Conservation (phyloP, 2,797 vertebrate species). For the Trichosurus vulpecula region DNA sequence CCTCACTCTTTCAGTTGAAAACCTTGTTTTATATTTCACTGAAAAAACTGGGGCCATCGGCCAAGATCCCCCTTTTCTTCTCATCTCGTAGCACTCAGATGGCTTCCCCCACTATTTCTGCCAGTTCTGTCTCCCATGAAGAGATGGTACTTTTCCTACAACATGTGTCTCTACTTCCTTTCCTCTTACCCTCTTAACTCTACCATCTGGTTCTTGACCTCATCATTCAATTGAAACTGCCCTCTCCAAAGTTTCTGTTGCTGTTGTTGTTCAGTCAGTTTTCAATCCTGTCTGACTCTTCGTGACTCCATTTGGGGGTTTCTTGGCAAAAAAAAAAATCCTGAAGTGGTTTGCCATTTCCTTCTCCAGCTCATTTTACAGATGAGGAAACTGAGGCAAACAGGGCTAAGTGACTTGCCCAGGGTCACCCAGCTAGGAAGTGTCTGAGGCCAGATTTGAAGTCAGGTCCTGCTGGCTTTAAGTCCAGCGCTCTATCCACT, state of each 20-base stretch:
- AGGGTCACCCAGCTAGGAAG: not conserved
- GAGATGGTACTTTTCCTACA: not conserved
- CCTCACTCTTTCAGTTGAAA: not conserved
- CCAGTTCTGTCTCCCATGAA: not conserved
- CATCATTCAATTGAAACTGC: not conserved
- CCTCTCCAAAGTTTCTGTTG: not conserved
- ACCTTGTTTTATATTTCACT: not conserved
- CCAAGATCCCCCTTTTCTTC: not conserved
- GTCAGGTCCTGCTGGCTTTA: not conserved
- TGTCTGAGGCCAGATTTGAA: not conserved
- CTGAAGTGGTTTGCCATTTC: not conserved
- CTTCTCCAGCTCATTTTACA: not conserved
- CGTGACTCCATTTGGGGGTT: not conserved
- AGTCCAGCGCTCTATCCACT: not conserved
- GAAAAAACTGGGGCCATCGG: not conserved
- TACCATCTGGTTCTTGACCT: not conserved
- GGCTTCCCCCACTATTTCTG: not conserved
- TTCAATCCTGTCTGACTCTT: not conserved
- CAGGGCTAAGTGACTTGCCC: not conserved
- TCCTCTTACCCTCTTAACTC: not conserved
- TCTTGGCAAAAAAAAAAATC: not conserved
- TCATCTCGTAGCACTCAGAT: not conserved
- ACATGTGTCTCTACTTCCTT: not conserved
- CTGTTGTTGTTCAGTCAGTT: not conserved
- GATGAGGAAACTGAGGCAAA: not conserved